Base-by-base conservation (phyloP, 2,113 vertebrate species). In the Sylvicapra grimmia region DNA sequence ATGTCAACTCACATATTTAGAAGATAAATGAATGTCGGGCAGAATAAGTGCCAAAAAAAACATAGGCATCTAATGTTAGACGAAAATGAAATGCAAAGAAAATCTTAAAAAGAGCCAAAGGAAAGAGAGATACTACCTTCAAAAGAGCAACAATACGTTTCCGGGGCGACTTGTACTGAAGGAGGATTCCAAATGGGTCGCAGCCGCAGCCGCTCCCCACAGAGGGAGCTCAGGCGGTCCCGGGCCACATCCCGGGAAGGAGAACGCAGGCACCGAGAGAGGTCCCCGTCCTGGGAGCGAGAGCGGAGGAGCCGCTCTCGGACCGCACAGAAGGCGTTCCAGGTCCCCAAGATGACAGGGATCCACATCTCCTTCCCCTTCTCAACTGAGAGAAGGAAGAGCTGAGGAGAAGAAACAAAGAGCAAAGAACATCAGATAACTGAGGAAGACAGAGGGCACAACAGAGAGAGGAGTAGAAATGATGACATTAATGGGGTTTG, bases 381-480 rank as follows among this genome's bases (percentile, higher is more conserved):
- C 49, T 0, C 99, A 99, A 59, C 99, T 72, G 19, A 72, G 9
- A 68, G 63, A 65, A 65, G 21, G 19, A 72, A 40, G 68, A 72
- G n/a, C n/a, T 99, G 86, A 99, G 18, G 99, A 99, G 2, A 99
- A 99, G 98, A 99, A 51, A 31, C 95, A 84, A 99, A 99, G 97
- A 98, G 97, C 99, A 99, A 99, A 97, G 99, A 99, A 84, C 98
- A 99, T 87, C 98, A 99, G 98, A 99, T 99, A 97, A 99, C 99
- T 47, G 99, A 99, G 99, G 99, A 75, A 40, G 36, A 75, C 68
- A 75, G n/a, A 72, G 68, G 68, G 10, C 68, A 25, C 36, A 25
- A 40, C 5, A 40, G 68, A 40, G 65, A 36, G 36, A 75, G 21
- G n/a, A 12, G 11, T 12, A 12, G 68, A 75, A 75, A 75, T 6